phyloP scores from a whole-genome alignment of 2,797 vertebrate genomes.

The Tenualosa ilisha region DNA sequence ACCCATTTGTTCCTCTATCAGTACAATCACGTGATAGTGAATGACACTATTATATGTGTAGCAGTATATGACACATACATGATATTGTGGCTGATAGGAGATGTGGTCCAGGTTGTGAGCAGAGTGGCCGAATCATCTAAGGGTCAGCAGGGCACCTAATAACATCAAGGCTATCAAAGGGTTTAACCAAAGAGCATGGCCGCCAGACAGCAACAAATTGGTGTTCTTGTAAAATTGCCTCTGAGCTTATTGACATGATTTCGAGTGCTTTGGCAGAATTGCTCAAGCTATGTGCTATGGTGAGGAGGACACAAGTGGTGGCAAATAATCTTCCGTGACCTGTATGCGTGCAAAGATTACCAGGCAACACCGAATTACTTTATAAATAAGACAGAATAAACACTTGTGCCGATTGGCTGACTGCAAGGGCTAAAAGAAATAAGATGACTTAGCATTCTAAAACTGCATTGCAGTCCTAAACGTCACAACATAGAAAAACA shows the following conservation, averaged over 20 bases:
- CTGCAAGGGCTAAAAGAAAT: background rate
- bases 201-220: background rate
- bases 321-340: background rate
- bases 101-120: background rate
- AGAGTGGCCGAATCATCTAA: background rate
- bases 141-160: background rate
- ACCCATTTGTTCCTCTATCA: background rate
- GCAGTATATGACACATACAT: background rate
- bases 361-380: background rate
- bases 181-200: background rate
- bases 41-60: background rate
- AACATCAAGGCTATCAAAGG: background rate
- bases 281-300: background rate
- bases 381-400: background rate
- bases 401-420: background rate
- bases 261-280: background rate
- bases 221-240: slow-evolving; percentile 16
- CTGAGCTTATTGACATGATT: slow-evolving; percentile 20
- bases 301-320: background rate
- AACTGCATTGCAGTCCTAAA: background rate
- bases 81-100: background rate
- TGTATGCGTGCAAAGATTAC: slow-evolving; percentile 10
- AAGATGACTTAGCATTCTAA: background rate
- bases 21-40: background rate
- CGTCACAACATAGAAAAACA: background rate